Base-by-base conservation (phyloP, 2,113 vertebrate genomes). In the Boulengeromyrus knoepffleri region DNA sequence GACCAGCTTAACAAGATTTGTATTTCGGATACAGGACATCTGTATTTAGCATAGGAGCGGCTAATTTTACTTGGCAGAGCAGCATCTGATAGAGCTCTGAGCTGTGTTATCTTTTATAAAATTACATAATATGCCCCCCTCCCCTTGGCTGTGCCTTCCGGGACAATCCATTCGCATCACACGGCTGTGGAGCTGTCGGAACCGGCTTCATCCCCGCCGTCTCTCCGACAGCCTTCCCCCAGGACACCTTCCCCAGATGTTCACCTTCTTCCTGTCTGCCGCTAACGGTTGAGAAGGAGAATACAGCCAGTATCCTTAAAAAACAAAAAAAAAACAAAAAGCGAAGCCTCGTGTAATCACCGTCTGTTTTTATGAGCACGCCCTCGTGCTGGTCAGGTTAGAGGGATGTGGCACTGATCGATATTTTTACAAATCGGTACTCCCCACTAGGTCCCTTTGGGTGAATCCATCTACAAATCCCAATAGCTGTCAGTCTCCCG, bases 361-460 rank as follows among this genome's bases (percentile, higher is more conserved):
- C 89, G 83, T 89, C 90, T 91, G 90, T 66, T 87, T 89, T 47
- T 27, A 56, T 84, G 45, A 21, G 87, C 10, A 10, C 42, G 50
- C 21, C 90, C 92, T 91, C 70, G 88, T 91, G 49, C 58, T 89
- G 53, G 77, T 91, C 87, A 53, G 88, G 89, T 91, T 92, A 91
- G 93, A 93, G 47, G 24, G 89, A 91, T 70, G 88, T 86, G 83
- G 85, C 86, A 88, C 45, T 96, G 95, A 97, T 97, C 96, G 96
- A 96, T 96, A 96, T 93, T 95, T 96, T 95, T 95, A 97, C 94
- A 96, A 97, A 97, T 96, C 91, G 91, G 92, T 87, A 92, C 90
- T 89, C 31, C 91, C 91, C 87, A n/a, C 27, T 88, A 80, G 94
- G 93, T 97, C 96, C 94, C 95, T 58, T 96, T 96, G 96, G 96